A percentile compares a stretch with the other conserved stretches of the same genome.
Conservation (phyloP, 1,140 invertebrate species). For the Amphibalanus amphitrite region DNA sequence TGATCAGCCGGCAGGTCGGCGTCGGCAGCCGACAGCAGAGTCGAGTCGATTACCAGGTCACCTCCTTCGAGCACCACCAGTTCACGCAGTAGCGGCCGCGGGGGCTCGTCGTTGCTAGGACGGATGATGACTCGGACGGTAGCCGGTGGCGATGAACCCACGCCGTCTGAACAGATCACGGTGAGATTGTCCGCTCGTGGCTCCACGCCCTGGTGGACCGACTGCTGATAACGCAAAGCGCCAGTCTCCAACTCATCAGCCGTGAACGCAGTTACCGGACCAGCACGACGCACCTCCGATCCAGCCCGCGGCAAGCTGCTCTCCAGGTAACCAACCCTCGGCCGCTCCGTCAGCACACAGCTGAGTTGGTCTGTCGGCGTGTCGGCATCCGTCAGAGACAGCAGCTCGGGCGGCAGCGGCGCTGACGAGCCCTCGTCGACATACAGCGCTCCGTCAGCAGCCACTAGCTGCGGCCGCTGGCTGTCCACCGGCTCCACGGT, state of each 20-base stretch:
- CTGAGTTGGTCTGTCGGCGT: conserved; percentile 24
- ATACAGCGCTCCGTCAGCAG: conserved; percentile 16
- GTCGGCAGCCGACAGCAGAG: conserved; percentile 28
- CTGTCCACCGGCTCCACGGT: conserved; percentile 26
- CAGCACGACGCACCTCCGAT: conserved; percentile 24
- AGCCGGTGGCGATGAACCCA: conserved; percentile 21
- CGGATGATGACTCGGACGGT: conserved; percentile 24
- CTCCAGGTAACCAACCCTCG: conserved; percentile 27
- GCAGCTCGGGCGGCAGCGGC: conserved; percentile 21
- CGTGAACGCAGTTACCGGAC: conserved; percentile 26
- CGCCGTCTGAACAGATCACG: conserved; percentile 27
- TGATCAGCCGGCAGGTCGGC: conserved; percentile 26
- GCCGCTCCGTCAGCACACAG: conserved; percentile 26
- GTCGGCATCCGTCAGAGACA: conserved; percentile 27
- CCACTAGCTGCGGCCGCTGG: conserved; percentile 21
- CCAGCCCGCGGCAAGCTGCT: conserved; percentile 25
- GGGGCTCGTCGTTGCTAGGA: conserved; percentile 29
- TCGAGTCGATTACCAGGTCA: conserved; percentile 26
- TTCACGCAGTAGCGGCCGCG: conserved; percentile 25
- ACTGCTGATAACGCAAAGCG: conserved; percentile 29
- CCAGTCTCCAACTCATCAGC: conserved; percentile 22
- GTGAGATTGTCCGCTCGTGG: conserved; percentile 24
- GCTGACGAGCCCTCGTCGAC: conserved; percentile 26
- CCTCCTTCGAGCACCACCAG: conserved; percentile 30
- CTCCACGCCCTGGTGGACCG: conserved; percentile 27